Base-by-base conservation (phyloP, 2,888 invertebrate species). In the Eupithecia subumbrata region DNA sequence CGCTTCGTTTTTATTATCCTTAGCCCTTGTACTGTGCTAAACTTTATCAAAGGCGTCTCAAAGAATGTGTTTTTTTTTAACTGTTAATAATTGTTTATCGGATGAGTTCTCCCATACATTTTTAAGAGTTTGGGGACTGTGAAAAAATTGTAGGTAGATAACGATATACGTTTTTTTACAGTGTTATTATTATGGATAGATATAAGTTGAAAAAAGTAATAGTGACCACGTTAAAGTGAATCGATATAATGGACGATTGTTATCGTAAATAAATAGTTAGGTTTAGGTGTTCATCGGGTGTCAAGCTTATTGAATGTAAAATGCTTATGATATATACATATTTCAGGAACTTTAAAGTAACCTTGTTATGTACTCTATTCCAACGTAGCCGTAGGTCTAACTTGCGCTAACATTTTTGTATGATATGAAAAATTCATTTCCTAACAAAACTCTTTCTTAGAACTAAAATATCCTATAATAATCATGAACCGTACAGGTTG, bases 1-100 rank as follows among this genome's bases (percentile, higher is more conserved):
- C 82, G 84, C 87, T 82, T 86, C 90, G 80, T 89, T 91, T 89
- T 90, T 94, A 90, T 89, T 92, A 91, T 87, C 89, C 84, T 84
- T 91, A 83, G 84, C 89, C 78, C 88, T 89, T 83, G 86, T 88
- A 81, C 86, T 88, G 83, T 92, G 89, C 86, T 92, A 92, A 92
- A 91, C 90, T 90, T 90, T 43, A 43, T 45, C 43, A 25, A 67
- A 68, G 16, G 11, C 22, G 22, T 16, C 22, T 45, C 40, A 64
- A 64, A 34, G 34, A 64, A 34, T 2, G 5, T 64, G 18, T 34
- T 25, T 25, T 60, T 60, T 25, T 25, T 60, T 60, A 14, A 25
- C 1, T 60, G 22, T 56, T 56, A 56, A 22, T 56, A n/a, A 56
- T 60, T 60, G 5, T 60, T 60, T 22, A 22, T 22, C 11, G 3